phyloP scores from a whole-genome alignment of 2,797 vertebrate species.

The Acanthurus leucopareius region DNA sequence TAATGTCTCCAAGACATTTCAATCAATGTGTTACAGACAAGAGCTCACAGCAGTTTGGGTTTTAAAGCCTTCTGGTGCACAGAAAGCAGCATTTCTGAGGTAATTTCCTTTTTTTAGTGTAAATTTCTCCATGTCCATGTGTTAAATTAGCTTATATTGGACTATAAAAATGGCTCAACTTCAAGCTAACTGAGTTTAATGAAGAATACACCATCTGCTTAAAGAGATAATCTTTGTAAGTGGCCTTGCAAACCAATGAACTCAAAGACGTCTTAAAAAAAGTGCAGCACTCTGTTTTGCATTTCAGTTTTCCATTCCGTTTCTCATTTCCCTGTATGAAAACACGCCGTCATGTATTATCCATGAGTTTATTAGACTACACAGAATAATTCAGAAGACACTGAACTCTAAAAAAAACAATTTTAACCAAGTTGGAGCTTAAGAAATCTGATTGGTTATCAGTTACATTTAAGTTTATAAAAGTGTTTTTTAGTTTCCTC shows the following conservation, averaged over 20 bases:
- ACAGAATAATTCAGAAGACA: conserved; percentile 27
- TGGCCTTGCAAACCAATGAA: conserved; percentile 43
- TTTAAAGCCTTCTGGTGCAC: background rate
- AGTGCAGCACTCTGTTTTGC: conserved; percentile 38
- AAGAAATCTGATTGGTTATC: background rate
- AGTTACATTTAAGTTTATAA: background rate
- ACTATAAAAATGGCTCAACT: conserved; percentile 1
- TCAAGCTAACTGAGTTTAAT: conserved; percentile 9
- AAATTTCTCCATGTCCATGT: background rate
- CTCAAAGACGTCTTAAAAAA: conserved; percentile 31
- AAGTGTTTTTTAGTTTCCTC: background rate
- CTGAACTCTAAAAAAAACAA: background rate
- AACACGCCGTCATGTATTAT: conserved; percentile 43
- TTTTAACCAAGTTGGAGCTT: conserved; percentile 32
- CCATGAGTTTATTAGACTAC: conserved; percentile 37
- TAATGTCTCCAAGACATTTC: conserved; percentile 3
- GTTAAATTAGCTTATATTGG: background rate
- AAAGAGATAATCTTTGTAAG: conserved; percentile 25
- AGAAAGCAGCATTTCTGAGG: background rate
- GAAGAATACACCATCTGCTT: conserved; percentile 1
- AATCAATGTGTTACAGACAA: background rate
- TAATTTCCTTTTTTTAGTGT: background rate
- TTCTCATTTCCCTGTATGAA: conserved; percentile 37
- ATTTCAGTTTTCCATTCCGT: conserved; percentile 53
- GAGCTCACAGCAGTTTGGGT: background rate